Conservation (phyloP, 2,888 invertebrate genomes). For the Embidobia sp. region DNA sequence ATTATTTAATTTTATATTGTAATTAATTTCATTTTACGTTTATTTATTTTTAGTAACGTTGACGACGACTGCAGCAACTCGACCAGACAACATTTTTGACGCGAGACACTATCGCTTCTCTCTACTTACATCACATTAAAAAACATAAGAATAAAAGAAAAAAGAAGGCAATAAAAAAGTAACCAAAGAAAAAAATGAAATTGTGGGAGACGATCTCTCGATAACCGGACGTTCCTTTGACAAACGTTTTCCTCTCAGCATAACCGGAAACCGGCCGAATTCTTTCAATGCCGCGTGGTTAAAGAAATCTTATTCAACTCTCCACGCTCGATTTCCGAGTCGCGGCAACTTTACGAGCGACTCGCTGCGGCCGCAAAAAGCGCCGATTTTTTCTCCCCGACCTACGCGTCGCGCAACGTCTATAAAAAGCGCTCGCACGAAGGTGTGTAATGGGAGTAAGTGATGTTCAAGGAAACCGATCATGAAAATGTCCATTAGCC, state of each 20-base stretch:
- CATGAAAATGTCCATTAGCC: constrained; percentile 43
- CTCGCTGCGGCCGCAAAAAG: constrained; percentile 5
- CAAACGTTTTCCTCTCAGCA: constrained; percentile 28
- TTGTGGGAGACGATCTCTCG: neutral
- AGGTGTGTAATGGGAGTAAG: constrained; percentile 32
- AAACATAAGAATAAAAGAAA: too few species aligned
- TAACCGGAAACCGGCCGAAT: constrained; percentile 41
- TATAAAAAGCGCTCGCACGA: constrained; percentile 16
- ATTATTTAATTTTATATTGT: too few species aligned
- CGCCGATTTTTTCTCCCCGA: constrained; percentile 2
- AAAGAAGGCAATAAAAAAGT: too few species aligned
- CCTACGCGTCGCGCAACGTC: constrained; percentile 11
- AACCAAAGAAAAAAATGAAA: neutral
- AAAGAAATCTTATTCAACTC: constrained; percentile 30
- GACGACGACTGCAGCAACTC: too few species aligned
- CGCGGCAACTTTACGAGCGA: constrained; percentile 13
- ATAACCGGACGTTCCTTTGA: constrained; percentile 41
- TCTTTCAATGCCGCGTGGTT: constrained; percentile 8
- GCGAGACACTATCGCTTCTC: too few species aligned
- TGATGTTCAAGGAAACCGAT: constrained; percentile 57
- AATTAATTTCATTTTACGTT: too few species aligned
- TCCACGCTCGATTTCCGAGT: constrained; percentile 30
- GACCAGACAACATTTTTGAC: too few species aligned
- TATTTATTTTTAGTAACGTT: too few species aligned
- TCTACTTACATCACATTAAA: too few species aligned